A percentile compares a stretch with the other conserved stretches of the same genome.
These are phyloP conservation scores for Leptinotarsa defecta DNA, from an alignment of 1,140 invertebrate species.

Conservation along the genomic window DNA sequence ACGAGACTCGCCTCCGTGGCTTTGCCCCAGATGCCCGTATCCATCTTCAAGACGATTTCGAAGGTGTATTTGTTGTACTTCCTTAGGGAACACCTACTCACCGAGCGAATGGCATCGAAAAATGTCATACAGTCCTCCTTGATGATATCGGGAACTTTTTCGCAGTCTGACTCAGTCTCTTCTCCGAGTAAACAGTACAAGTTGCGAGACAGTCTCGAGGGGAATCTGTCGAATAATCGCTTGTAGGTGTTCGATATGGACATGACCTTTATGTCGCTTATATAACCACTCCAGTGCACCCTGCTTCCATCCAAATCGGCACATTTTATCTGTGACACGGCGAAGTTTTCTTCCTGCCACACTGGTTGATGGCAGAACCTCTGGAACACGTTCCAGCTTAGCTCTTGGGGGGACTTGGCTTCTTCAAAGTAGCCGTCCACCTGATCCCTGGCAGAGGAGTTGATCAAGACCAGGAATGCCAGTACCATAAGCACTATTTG, in stretches of 20 bases:
- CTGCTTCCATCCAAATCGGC: slow-evolving; percentile 67
- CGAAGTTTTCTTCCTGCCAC: slow-evolving; percentile 68
- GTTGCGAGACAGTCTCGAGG: slow-evolving; percentile 61
- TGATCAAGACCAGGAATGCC: slow-evolving; percentile 47
- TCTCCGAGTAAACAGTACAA: slow-evolving; percentile 74
- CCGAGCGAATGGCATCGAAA: slow-evolving; percentile 59
- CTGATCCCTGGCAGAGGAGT: slow-evolving; percentile 24
- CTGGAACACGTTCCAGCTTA: slow-evolving; percentile 72
- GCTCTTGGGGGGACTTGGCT: slow-evolving; percentile 30
- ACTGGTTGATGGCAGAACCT: slow-evolving; percentile 71
- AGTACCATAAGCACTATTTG: slow-evolving; percentile 54
- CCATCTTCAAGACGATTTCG: slow-evolving; percentile 72
- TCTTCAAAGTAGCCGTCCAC: slow-evolving; percentile 25
- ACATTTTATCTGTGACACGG: slow-evolving; percentile 71
- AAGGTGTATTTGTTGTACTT: slow-evolving; percentile 66
- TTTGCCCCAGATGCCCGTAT: slow-evolving; percentile 66
- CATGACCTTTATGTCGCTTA: slow-evolving; percentile 68
- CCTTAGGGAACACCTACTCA: slow-evolving; percentile 69
- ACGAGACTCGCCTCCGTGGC: slow-evolving; percentile 65
- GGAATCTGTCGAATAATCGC: slow-evolving; percentile 64
- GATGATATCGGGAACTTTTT: slow-evolving; percentile 55
- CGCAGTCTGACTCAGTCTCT: slow-evolving; percentile 61
- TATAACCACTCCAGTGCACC: slow-evolving; percentile 74
- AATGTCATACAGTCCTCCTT: slow-evolving; percentile 62
- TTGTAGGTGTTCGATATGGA: slow-evolving; percentile 67